Evolutionary conservation across 1,140 invertebrate genomes (phyloP), one percentile per base, ranked within the genome.

Genomic region (Halesus radiatus): DNA sequence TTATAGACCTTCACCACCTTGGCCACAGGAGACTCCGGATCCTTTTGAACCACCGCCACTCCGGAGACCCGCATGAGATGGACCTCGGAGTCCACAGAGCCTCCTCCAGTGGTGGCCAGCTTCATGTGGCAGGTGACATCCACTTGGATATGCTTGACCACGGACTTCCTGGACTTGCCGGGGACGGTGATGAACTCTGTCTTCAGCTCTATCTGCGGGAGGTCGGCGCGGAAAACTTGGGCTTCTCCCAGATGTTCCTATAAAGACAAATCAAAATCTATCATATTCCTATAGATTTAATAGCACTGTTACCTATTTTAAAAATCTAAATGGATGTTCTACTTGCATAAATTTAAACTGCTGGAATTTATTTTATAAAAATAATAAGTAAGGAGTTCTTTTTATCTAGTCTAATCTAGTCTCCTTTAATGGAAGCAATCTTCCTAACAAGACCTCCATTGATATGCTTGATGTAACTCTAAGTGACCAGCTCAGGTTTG

Each of bases 101-200:
- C 89, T 20, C 91, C 90, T 16, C 91, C 90, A 58, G 90, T 90
- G 4, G 89, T 91, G 7, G 90, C 89, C 60, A 93, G 83, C 74
- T 89, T 90, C 18, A 93, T 89, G 84, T 93, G 91, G 84, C 93
- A 94, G 15, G 91, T 92, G 15, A 94, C 91, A 79, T 93, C 92
- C 4, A 94, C 89, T 82, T 93, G 91, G 45, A 94, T 90, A 74
- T 92, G 88, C 85, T 94, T 94, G 77, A 91, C 88, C 0, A 93
- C 89, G 1, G 89, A 90, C 70, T 88, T 89, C 72, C 87, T 87
- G 58, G 87, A 86, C 58, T 77, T 82, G 2, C 83, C 79, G 79
- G 89, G 88, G 1, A 90, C 85, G 53, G 88, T 87, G 81, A 93
- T 90, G 78, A 91, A 89, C 86, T 90, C 88, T 53, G 90, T 91